Base-by-base conservation (phyloP, 2,797 vertebrate species). In the Lithobates sylvaticus region DNA sequence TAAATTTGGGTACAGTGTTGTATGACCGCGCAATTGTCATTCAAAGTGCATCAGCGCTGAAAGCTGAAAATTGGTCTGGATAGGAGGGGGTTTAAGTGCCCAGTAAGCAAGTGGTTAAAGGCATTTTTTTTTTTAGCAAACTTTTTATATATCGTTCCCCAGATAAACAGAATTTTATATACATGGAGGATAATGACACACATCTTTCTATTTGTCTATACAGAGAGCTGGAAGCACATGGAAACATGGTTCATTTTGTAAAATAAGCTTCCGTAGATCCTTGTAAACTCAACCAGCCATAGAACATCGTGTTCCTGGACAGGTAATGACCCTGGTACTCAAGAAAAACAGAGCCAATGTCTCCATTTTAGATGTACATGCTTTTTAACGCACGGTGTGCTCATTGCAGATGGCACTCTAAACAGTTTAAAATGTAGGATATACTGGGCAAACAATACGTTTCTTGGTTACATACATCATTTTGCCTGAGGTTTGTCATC, bases 211-310 rank as follows among this genome's bases (percentile, higher is more conserved):
- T 0, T 50, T 54, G 50, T 54, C 16, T 54, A 5, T 54, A 54
- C 50, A 54, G 16, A 18, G 50, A 54, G 23, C 32, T 27, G 36
- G 8, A 64, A 58, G 47, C 44, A 81, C 29, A 70, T n/a, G 12
- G 23, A n/a, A 21, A 23, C 13, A 5, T 3, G 32, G 12, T 2
- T 50, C 10, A 36, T 36, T 36, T 27, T 72, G 50, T 72, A 72
- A 72, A 72, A 34, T 36, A 8, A 81, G 29, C 5, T 23, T 8
- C 34, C 34, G 42, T 67, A 70, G 13, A n/a, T 39, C 5, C 32
- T 81, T 72, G 79, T 72, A 81, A 81, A 81, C 8, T 15, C n/a
- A 81, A 61, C 54, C 79, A 81, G 32, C 68, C 79, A 61, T 39
- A 42, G 32, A 71, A 27, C 39, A 39, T n/a, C 47, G 39, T 36